Percentiles rank a stretch among this genome's conserved stretches.
These are phyloP conservation scores for Zaprionus tsacasi DNA, from an alignment of 1,140 invertebrate genomes.

Conservation along the genomic window DNA sequence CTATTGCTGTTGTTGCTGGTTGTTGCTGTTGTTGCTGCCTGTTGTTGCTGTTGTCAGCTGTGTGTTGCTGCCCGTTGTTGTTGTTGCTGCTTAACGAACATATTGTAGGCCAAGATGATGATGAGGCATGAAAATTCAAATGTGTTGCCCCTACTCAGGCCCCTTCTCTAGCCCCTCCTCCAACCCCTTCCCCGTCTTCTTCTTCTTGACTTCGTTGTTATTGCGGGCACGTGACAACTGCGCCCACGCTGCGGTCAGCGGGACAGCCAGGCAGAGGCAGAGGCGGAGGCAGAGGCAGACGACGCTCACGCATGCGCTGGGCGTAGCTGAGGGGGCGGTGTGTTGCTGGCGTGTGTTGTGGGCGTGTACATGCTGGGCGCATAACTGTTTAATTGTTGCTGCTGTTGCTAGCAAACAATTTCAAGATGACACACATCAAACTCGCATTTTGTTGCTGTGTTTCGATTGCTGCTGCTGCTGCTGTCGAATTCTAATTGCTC, in stretches of 20 bases:
- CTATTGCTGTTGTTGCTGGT: neutral
- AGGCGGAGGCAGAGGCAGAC: too few species aligned
- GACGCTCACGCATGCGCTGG: conserved; percentile 42
- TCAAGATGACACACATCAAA: conserved; percentile 40
- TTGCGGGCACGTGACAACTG: conserved; percentile 78
- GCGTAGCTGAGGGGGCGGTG: neutral
- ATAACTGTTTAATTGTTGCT: conserved; percentile 50
- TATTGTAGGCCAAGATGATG: conserved; percentile 72
- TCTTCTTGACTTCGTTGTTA: conserved; percentile 59
- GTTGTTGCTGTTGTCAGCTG: conserved; percentile 26
- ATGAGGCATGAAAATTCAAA: conserved; percentile 74
- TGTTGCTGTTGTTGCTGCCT: conserved; percentile 2
- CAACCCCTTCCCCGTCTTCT: neutral
- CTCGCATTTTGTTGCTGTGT: neutral
- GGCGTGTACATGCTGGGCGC: conserved; percentile 11
- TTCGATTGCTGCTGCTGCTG: conserved; percentile 41
- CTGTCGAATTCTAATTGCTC: conserved; percentile 65
- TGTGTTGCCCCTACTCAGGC: conserved; percentile 24
- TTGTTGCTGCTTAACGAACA: conserved; percentile 60
- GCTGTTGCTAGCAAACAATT: conserved; percentile 2
- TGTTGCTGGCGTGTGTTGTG: conserved; percentile 4
- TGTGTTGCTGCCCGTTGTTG: conserved; percentile 7
- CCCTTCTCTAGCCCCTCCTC: too few species aligned
- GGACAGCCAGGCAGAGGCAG: neutral
- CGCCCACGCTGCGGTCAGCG: conserved; percentile 61